These are phyloP conservation scores for Ips nitidus DNA, from an alignment of 1,140 invertebrate species.

Conservation along the genomic window DNA sequence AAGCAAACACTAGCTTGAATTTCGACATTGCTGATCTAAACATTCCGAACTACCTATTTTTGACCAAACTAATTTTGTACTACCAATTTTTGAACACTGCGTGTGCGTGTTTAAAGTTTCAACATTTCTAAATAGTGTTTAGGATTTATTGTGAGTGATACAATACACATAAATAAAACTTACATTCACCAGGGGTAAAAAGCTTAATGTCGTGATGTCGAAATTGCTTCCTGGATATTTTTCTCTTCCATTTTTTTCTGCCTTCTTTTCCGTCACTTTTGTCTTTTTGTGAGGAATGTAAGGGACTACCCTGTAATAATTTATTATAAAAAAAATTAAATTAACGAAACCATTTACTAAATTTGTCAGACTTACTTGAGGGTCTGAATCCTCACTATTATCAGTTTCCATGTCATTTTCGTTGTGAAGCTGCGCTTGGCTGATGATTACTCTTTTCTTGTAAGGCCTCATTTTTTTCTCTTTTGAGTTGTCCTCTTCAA, in stretches of 20 bases:
- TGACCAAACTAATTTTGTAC: too few species aligned
- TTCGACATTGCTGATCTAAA: too few species aligned
- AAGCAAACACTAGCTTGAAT: too few species aligned
- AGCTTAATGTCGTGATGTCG: constrained; percentile 35
- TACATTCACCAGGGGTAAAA: constrained; percentile 34
- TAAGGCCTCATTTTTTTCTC: constrained; percentile 26
- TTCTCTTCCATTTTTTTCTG: constrained; percentile 33
- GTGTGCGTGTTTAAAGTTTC: too few species aligned
- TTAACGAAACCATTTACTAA: neutral
- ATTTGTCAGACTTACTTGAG: neutral
- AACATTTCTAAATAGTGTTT: too few species aligned
- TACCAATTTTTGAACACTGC: too few species aligned
- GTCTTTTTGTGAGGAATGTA: neutral
- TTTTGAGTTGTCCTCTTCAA: neutral
- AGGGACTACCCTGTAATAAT: neutral
- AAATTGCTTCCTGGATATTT: constrained; percentile 37
- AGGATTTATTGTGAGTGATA: too few species aligned
- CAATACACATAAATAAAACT: constrained; percentile 5
- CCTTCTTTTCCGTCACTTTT: constrained; percentile 16
- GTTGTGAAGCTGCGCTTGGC: constrained; percentile 1
- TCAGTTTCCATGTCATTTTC: constrained; percentile 19
- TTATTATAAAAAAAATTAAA: neutral
- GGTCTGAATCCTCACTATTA: constrained; percentile 19
- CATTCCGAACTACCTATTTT: too few species aligned
- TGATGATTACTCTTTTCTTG: constrained; percentile 23